These are phyloP conservation scores for Ceyx melanurus DNA, from an alignment of 2,113 vertebrate species.

Conservation along the genomic window DNA sequence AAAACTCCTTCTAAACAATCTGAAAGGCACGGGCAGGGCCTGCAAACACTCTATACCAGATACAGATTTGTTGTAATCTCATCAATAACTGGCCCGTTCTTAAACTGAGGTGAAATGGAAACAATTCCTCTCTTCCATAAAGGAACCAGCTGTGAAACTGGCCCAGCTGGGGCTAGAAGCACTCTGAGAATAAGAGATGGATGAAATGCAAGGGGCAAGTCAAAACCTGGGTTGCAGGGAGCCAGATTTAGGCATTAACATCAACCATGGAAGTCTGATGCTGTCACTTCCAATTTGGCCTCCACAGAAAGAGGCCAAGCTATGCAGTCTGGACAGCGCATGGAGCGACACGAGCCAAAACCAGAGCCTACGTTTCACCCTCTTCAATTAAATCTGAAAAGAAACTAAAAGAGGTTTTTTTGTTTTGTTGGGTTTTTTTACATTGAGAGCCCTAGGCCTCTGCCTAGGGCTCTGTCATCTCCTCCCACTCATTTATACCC, in stretches of 20 bases:
- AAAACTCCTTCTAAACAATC: background rate
- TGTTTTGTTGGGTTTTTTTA: background rate
- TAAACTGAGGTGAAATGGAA: background rate
- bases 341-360: background rate
- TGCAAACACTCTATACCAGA: background rate
- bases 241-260: background rate
- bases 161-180: background rate
- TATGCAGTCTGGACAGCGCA: background rate
- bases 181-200: background rate
- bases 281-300: background rate
- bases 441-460: background rate
- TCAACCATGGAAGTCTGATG: background rate
- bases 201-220: background rate
- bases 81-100: background rate
- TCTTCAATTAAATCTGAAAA: background rate
- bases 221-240: background rate
- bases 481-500: slow-evolving; percentile 65
- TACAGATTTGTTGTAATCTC: background rate
- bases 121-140: background rate
- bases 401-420: background rate
- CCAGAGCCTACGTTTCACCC: background rate
- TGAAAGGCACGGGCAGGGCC: background rate
- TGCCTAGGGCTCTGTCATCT: slow-evolving; percentile 25
- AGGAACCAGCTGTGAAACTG: background rate
- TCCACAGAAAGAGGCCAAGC: background rate